Evolutionary conservation across 2,797 vertebrate genomes (phyloP), one percentile per base, ranked within the genome.

Genomic region (Urosaurus nigricauda): DNA sequence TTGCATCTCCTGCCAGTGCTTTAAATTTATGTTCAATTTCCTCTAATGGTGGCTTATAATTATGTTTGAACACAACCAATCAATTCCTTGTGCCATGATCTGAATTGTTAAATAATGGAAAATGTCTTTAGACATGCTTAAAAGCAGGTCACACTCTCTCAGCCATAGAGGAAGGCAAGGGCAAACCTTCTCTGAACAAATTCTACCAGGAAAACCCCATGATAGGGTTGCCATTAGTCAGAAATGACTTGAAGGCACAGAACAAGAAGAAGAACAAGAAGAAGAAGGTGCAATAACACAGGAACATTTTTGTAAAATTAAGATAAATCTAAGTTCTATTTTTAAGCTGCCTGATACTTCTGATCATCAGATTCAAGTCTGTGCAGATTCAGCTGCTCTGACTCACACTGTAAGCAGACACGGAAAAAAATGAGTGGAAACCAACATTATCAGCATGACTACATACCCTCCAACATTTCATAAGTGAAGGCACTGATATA

Each of bases 31-130:
- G 37, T 94, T 80, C 37, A 75, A 80, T 93, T 95, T 94, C 37
- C 53, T 93, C 84, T 94, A 94, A 93, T 94, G 92, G 90, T 4
- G 71, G 37, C 85, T 82, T 37, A 65, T 91, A 95, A 90, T 94
- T 93, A 84, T 81, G 71, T 94, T 95, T 93, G 91, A 87, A 83
- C 93, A 92, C n/a, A 89, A 90, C 79, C 82, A 89, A 92, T 94
- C 86, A 89, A 90, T 94, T 93, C 65, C 79, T 74, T 86, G 53
- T 90, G 85, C 47, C 89, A 73, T 95, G 94, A 93, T 83, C 80
- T 91, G 65, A 93, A 87, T 90, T 91, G 90, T 73, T 37, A 92
- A 95, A 92, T 90, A 90, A 94, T 78, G 85, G 83, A 58, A 93
- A 86, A 88, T 91, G 9, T 87, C 65, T 81, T 93, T 77, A 89